These are phyloP conservation scores for Elephantulus edwardii DNA, from an alignment of 2,113 vertebrate species.

Conservation along the genomic window DNA sequence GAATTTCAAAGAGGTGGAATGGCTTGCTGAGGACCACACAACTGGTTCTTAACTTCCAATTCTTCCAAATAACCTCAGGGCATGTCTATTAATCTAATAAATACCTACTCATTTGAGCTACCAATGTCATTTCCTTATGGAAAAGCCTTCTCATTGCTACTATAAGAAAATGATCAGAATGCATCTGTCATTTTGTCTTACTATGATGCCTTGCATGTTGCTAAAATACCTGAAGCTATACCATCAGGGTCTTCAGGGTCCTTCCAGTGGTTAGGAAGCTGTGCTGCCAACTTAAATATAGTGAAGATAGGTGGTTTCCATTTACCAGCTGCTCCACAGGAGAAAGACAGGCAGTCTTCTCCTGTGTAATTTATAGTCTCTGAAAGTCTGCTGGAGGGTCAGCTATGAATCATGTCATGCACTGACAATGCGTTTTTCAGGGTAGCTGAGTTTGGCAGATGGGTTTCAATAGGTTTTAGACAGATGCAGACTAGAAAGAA, in stretches of 20 bases:
- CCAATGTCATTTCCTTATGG: conserved; percentile 76
- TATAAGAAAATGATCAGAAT: conserved; percentile 65
- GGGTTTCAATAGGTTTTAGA: not conserved
- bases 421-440: no score
- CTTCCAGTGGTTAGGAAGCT: no score
- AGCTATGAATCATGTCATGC: no score
- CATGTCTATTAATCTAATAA: conserved; percentile 31
- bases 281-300: no score
- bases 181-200: not conserved
- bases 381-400: no score
- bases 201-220: not conserved
- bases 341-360: no score
- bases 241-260: not conserved
- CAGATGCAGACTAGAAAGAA: not conserved
- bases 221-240: not conserved
- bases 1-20: not conserved
- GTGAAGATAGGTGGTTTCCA: no score
- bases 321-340: no score
- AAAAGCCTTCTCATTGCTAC: conserved; percentile 81
- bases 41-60: not conserved
- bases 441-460: not conserved
- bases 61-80: not conserved
- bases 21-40: not conserved
- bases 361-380: no score
- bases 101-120: conserved; percentile 67